Evolutionary conservation across 2,113 vertebrate genomes (phyloP).

Genomic region (Corydoras maculifer): DNA sequence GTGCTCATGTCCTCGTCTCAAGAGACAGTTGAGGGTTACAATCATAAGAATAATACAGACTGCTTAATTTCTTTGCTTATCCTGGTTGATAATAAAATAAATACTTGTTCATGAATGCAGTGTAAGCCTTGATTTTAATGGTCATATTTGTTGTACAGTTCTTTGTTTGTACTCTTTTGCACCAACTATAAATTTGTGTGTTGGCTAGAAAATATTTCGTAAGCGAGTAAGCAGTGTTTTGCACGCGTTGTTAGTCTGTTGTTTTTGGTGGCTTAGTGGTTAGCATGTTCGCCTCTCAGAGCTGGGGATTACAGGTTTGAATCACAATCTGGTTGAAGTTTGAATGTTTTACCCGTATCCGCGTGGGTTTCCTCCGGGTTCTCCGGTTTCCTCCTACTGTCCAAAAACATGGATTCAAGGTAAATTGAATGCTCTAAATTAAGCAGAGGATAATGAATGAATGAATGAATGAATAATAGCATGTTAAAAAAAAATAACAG

Average conservation of each 20-base stretch:
- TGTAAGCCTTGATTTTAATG: neutral
- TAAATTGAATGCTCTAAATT: too few relatives aligned
- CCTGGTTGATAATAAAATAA: neutral
- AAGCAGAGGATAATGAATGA: too few relatives aligned
- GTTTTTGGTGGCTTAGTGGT: too few relatives aligned
- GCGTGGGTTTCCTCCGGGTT: too few relatives aligned
- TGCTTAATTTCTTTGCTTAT: slow-evolving; percentile 11
- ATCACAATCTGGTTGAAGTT: too few relatives aligned
- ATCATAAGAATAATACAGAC: slow-evolving; percentile 27
- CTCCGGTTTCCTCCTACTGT: too few relatives aligned
- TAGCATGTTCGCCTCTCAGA: too few relatives aligned
- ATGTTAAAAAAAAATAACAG: too few relatives aligned
- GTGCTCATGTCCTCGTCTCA: slow-evolving; percentile 18
- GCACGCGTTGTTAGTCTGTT: neutral
- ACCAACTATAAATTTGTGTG: slow-evolving; percentile 1
- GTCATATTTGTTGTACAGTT: neutral
- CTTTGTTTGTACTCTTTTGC: neutral
- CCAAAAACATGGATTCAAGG: too few relatives aligned
- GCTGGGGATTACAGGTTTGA: too few relatives aligned
- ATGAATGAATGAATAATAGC: too few relatives aligned
- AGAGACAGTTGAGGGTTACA: slow-evolving; percentile 29
- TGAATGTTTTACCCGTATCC: too few relatives aligned
- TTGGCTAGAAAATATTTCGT: slow-evolving; percentile 3
- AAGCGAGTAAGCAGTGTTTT: neutral
- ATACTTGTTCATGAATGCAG: neutral